Base-by-base conservation (phyloP, 2,113 vertebrate species). In the Megaceryle maxima region DNA sequence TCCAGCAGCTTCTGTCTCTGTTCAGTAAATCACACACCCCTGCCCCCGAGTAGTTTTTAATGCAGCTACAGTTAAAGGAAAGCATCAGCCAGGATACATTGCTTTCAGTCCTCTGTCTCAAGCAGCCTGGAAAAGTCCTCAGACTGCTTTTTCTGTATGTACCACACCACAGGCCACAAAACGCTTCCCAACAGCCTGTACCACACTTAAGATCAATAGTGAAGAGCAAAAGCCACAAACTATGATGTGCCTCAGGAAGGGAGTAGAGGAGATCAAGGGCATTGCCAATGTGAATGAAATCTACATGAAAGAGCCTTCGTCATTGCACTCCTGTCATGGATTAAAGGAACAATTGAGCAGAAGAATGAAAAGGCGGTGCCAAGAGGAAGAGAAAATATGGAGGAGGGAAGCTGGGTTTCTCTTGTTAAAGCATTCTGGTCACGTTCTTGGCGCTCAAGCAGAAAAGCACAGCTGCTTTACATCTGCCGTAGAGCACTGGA, bases 391-490 rank as follows among this genome's bases (percentile, higher is more conserved):
- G 97, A 79, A 75, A 83, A 91, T 26, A 77, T 14, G 51, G 91
- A 95, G 87, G 87, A 92, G 95, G 87, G 78, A 96, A 93, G 81
- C 67, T 67, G 84, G 50, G 60, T 75, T 94, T 80, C 60, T 94
- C 76, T 80, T 82, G 50, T 75, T 86, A 87, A 96, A 80, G 82
- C 81, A 91, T 95, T 94, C 92, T 77, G 81, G 94, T 97, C 96
- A 96, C 87, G 97, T 97, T 97, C 94, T 59, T 97, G 97, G 96
- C 92, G 0, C 75, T 31, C 60, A 31, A 56, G 87, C 92, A 88
- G 94, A 51, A 83, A 86, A 76, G 78, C 94, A 96, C 97, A 97
- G 95, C 95, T 97, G 97, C 94, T 94, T 80, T 83, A 70, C 95
- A 96, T 96, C 96, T 97, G 97, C 89, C 85, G 31, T 79, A 68